Conservation (phyloP, 2,113 vertebrate species). For the Seriola quinqueradiata region DNA sequence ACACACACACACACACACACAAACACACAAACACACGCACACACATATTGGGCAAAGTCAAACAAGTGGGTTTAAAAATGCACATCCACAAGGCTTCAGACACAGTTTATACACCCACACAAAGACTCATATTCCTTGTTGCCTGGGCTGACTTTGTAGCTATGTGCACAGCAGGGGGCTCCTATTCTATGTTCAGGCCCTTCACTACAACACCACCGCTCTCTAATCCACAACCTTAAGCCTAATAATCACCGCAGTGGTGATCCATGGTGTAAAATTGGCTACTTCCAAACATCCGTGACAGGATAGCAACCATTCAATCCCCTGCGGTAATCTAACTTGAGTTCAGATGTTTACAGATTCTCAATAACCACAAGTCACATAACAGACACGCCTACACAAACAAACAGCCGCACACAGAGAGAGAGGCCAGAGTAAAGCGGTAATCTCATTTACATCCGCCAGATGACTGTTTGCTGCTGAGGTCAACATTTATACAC, state of each 20-base stretch:
- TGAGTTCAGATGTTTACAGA: conserved; percentile 57
- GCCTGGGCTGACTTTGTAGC: conserved; percentile 51
- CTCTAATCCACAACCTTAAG: conserved; percentile 63
- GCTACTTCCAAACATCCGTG: conserved; percentile 55
- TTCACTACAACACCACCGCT: conserved; percentile 43
- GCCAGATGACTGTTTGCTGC: conserved; percentile 45
- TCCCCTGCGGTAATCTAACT: conserved; percentile 50
- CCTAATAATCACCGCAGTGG: conserved; percentile 50
- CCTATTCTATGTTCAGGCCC: conserved; percentile 32
- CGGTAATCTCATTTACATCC: conserved; percentile 53
- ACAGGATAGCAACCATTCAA: conserved; percentile 45
- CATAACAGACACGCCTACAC: conserved; percentile 52
- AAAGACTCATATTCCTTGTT: conserved; percentile 57
- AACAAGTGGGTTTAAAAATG: conserved; percentile 76
- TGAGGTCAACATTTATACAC: conserved; percentile 64
- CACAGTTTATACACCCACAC: conserved; percentile 70
- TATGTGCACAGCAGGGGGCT: conserved; percentile 49
- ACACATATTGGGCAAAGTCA: conserved; percentile 51
- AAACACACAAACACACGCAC: conserved; percentile 9
- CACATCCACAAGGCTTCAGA: conserved; percentile 65
- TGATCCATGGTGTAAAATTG: conserved; percentile 48
- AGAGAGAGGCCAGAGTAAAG: conserved; percentile 23
- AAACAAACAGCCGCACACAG: conserved; percentile 39
- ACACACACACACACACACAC: conserved; percentile 24
- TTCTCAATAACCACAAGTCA: conserved; percentile 47